These are phyloP conservation scores for Embiotoca jacksoni DNA, from an alignment of 2,113 vertebrate species.

Conservation along the genomic window DNA sequence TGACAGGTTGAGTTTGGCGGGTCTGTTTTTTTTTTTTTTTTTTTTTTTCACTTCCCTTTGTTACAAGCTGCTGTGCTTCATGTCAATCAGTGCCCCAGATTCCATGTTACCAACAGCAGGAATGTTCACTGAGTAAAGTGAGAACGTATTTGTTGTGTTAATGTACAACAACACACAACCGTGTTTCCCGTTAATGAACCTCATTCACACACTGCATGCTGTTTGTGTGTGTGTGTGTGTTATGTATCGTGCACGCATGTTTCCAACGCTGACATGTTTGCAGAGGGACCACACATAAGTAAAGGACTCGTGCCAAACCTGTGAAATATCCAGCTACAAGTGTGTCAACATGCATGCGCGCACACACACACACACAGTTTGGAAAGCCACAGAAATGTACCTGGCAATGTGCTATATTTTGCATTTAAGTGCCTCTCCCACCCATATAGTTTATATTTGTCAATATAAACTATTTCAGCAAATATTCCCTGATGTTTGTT, in stretches of 20 bases:
- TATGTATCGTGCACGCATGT: conserved; percentile 47
- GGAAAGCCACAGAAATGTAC: conserved; percentile 75
- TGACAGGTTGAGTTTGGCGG: no score
- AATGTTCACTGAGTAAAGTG: no score
- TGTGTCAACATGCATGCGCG: conserved; percentile 67
- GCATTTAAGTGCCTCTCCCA: conserved; percentile 74
- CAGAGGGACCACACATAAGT: conserved; percentile 76
- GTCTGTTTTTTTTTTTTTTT: no score
- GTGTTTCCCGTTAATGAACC: conserved; percentile 5
- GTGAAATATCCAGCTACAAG: conserved; percentile 73
- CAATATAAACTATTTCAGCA: conserved; percentile 76
- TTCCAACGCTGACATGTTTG: conserved; percentile 75
- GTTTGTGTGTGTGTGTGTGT: conserved; percentile 28
- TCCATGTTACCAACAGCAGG: no score
- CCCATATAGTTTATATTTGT: conserved; percentile 75
- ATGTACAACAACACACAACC: not conserved
- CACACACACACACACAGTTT: conserved; percentile 39
- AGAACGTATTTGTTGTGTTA: not conserved
- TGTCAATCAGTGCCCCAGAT: no score
- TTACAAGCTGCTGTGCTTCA: no score
- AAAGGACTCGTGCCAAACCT: conserved; percentile 62
- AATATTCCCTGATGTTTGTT: conserved; percentile 57
- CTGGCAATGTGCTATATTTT: conserved; percentile 69
- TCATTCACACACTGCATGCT: conserved; percentile 9
- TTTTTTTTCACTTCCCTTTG: no score